Evolutionary conservation across 2,113 vertebrate genomes (phyloP), one percentile per base, ranked within the genome.

Genomic region (Excalfactoria chinensis): DNA sequence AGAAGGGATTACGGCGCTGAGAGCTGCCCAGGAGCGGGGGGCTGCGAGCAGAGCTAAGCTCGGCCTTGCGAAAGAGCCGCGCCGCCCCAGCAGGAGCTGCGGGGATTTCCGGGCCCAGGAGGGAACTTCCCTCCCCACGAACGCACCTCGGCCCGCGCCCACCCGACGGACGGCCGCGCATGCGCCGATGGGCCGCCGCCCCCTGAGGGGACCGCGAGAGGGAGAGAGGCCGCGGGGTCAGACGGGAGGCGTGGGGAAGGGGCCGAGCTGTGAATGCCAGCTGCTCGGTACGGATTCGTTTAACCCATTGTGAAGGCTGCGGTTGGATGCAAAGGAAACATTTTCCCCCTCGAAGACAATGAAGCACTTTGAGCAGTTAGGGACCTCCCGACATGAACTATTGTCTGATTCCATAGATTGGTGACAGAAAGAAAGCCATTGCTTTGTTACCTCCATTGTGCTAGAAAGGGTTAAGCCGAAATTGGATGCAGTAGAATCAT

Each of bases 21-120:
- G 49, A 28, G 74, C 23, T 11, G 21, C 46, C 10, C 9, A 49
- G 11, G 35, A 23, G 25, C 46, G 5, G 11, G 58, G 58, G 51
- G 37, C 26, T 5, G 63, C 20, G 9, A 32, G 76, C n/a, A 8
- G 67, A 25, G 35, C 5, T 58, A 0, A 53, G 70, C 53, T 17
- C 59, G 26, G 37, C 23, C 2, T 83, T 89, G 41, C 66, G 85
- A 72, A 84, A 95, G 87, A 51, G 44, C 69, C 69, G 48, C 81
- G 4, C 70, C 62, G 66, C 34, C 23, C 64, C 80, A 55, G 51
- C 56, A 44, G 55, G 44, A 62, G 92, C 78, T 13, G 83, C 43
- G 67, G 88, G 93, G 72, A 34, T 60, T 70, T 58, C 80, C 91
- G 53, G 46, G 28, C n/a, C 35, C 37, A 14, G 2, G 6, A n/a